Percentiles rank a stretch among this genome's conserved stretches.
Conservation (phyloP, 2,797 vertebrate genomes). For the Botia kubotai region DNA sequence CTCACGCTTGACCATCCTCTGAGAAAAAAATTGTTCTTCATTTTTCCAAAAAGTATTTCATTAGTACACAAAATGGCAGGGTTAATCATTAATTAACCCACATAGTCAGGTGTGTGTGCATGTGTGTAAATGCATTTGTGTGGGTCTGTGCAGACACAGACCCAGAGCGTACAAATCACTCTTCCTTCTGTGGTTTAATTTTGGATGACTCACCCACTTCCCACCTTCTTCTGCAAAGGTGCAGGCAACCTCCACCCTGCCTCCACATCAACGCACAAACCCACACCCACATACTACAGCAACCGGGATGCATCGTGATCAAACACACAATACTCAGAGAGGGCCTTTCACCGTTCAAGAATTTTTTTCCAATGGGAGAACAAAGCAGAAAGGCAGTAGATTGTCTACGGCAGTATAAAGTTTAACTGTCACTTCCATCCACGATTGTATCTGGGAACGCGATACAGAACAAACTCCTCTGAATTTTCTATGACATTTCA, state of each 20-base stretch:
- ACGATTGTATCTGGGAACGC: constrained; percentile 24
- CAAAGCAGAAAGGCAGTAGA: constrained; percentile 17
- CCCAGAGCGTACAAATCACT: constrained; percentile 21
- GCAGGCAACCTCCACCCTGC: constrained; percentile 57
- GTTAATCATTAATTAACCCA: constrained; percentile 38
- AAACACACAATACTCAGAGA: constrained; percentile 19
- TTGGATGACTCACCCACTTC: constrained; percentile 75
- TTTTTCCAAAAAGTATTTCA: not conserved
- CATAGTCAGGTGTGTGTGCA: constrained; percentile 7
- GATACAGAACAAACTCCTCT: constrained; percentile 26
- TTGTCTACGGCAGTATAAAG: constrained; percentile 8
- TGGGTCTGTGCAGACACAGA: constrained; percentile 13
- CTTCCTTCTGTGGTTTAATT: constrained; percentile 57
- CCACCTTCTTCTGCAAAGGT: constrained; percentile 72
- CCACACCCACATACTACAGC: constrained; percentile 19
- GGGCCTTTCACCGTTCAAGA: constrained; percentile 30
- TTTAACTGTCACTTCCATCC: constrained; percentile 47
- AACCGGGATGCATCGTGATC: constrained; percentile 26
- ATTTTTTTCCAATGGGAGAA: constrained; percentile 24
- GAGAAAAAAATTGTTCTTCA: not conserved
- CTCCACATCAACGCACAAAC: constrained; percentile 29
- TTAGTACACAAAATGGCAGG: constrained; percentile 14
- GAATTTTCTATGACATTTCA: constrained; percentile 40
- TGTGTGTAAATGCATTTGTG: constrained; percentile 9
- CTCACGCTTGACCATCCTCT: not conserved